Base-by-base conservation (phyloP, 2,797 vertebrate genomes). In the Cyprinella venusta region DNA sequence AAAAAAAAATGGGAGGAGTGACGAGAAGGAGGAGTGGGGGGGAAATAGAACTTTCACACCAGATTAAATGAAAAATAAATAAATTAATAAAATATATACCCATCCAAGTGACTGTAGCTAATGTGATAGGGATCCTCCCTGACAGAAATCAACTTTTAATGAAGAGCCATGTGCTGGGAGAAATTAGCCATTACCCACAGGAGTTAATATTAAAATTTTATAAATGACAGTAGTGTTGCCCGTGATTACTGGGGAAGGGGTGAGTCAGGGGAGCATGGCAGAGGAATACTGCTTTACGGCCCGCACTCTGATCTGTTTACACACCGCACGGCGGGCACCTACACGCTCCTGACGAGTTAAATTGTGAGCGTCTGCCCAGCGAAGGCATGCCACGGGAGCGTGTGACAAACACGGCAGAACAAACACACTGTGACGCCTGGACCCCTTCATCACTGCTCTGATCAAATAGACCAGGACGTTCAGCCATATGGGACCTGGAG, bases 81-180 rank as follows among this genome's bases (percentile, higher is more conserved):
- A 87, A 88, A 89, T 79, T 69, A 85, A 68, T 82, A 88, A 88
- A 86, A 88, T 79, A 65, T 68, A 82, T 89, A 89, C 92, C 93
- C 92, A 93, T 94, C 92, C 92, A 94, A 96, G 94, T 93, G 90
- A 93, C 90, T 95, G 91, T 89, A 85, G 92, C 93, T 94, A 93
- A 93, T 94, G 93, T 93, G 96, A 96, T 94, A 93, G 93, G 93
- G 95, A 98, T 95, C 93, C 92, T 93, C 91, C 91, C 89, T 94
- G 96, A 97, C 94, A 96, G 92, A 95, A 97, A 96, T 96, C 93
- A 96, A 97, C 94, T 96, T 96, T 97, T 97, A 96, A 96, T 97
- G 96, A 97, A 94, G 91, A 94, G 93, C 88, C 88, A 91, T 92
- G 94, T 93, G 93, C 92, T 91, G 89, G 90, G 90, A 95, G 94